Percentiles rank a stretch among this genome's conserved stretches.
Conservation (phyloP, 1,140 invertebrate species). For the Apis dorsata region DNA sequence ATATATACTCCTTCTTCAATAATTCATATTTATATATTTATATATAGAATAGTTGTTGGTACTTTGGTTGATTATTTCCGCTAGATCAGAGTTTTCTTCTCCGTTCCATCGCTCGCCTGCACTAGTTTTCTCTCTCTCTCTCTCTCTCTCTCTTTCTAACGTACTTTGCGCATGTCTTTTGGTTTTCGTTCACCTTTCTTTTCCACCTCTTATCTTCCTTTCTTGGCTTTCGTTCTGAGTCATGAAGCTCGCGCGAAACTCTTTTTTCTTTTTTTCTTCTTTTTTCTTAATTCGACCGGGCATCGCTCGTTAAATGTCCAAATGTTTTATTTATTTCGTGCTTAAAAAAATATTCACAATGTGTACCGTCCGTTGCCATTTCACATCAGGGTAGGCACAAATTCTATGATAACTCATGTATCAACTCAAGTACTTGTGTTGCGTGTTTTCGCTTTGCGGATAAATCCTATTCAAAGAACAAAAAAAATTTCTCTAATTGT, state of each 20-base stretch:
- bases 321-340: slow-evolving; percentile 55
- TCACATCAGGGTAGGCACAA: slow-evolving; percentile 8
- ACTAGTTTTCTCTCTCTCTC: slow-evolving; percentile 39
- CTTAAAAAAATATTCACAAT: slow-evolving; percentile 13
- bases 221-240: slow-evolving; percentile 1
- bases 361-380: background rate
- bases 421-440: background rate
- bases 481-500: background rate
- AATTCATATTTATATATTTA: slow-evolving; percentile 62
- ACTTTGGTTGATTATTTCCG: slow-evolving; percentile 74
- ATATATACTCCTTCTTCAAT: slow-evolving; percentile 64
- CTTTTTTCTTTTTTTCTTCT: background rate
- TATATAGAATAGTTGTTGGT: slow-evolving; percentile 71
- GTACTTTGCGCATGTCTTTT: slow-evolving; percentile 41
- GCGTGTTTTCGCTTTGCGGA: background rate
- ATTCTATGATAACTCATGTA: background rate
- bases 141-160: slow-evolving; percentile 37
- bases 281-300: slow-evolving; percentile 43
- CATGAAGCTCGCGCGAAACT: slow-evolving; percentile 26
- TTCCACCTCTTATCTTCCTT: background rate
- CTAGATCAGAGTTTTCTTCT: slow-evolving; percentile 73
- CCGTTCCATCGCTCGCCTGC: slow-evolving; percentile 68
- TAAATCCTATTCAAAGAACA: too few relatives aligned
- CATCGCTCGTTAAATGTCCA: slow-evolving; percentile 66
- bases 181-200: slow-evolving; percentile 22